These are phyloP conservation scores for Pelecanus crispus DNA, from an alignment of 2,113 vertebrate species.

Conservation along the genomic window DNA sequence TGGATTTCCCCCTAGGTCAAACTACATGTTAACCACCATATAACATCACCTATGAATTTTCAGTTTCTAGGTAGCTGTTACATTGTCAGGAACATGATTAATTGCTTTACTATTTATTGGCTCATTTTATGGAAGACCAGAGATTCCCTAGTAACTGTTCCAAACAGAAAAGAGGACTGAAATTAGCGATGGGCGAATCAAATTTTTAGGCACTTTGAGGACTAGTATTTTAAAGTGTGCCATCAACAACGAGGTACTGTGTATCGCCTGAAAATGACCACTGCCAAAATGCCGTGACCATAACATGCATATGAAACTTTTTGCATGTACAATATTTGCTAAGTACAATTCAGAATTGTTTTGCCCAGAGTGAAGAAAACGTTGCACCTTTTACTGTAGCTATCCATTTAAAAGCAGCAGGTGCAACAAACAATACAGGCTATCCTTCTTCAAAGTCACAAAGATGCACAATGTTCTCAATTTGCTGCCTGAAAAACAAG, in stretches of 20 bases:
- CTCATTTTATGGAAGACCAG: constrained; percentile 68
- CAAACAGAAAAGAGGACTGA: constrained; percentile 55
- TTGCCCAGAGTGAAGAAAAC: constrained; percentile 48
- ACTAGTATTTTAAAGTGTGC: constrained; percentile 69
- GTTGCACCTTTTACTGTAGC: constrained; percentile 40
- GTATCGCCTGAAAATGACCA: constrained; percentile 41
- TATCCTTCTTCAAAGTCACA: constrained; percentile 5
- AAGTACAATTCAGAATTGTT: constrained; percentile 55
- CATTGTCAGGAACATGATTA: not conserved
- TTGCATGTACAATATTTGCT: constrained; percentile 38
- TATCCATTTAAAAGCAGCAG: not conserved
- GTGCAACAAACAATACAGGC: not conserved
- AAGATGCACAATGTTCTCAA: not conserved
- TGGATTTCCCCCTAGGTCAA: not conserved
- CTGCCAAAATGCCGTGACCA: constrained; percentile 49
- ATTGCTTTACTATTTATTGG: constrained; percentile 28
- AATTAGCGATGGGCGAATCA: constrained; percentile 44
- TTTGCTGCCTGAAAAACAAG: not conserved
- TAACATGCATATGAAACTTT: constrained; percentile 47
- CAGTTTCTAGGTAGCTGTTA: not conserved
- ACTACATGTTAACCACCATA: not conserved
- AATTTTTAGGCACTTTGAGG: constrained; percentile 75
- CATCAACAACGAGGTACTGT: constrained; percentile 61
- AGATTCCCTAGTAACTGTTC: constrained; percentile 57
- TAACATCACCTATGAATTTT: not conserved